Evolutionary conservation across 2,113 vertebrate species (phyloP), one percentile per base, ranked within the genome.

Genomic region (Barbus barbus): DNA sequence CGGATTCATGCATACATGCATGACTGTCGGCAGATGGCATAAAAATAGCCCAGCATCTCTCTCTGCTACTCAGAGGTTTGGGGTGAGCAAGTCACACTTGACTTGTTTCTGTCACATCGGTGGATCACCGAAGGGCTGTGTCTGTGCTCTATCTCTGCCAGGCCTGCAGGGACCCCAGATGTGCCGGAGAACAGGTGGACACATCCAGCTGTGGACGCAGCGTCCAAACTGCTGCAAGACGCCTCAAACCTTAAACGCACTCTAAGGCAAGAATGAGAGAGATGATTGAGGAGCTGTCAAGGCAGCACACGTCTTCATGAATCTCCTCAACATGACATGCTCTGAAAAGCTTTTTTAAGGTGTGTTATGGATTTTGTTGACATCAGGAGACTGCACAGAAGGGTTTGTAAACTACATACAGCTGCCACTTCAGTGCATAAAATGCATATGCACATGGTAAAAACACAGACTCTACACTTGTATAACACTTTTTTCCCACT

Each of bases 61-160:
- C 38, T 8, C 7, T 38, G 22, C 28, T 56, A 24, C 33, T 61
- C 77, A 79, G 56, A 63, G 36, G 33, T 61, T 63, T 28, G 63
- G 36, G 11, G 36, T 13, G 14, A 79, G n/a, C 12, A 79, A 44
- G 58, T 26, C 58, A 63, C 77, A 63, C 56, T 79, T 79, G 36
- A 44, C 53, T 63, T 60, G 53, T 38, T 61, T 61, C 36, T 2
- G 56, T 41, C 46, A 61, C 56, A 78, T 24, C 5, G 13, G 3
- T 7, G 20, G n/a, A 36, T 26, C 33, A 78, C 56, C 53, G 3
- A 38, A 28, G 7, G 77, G 46, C 46, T 48, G 46, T 5, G 28
- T 56, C 48, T 60, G 76, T 11, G 16, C 12, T 16, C n/a, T 6
- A 36, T 22, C 31, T 24, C 76, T 41, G 76, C 53, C 22, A 78